Percentiles rank a stretch among this genome's conserved stretches.
Evolutionary conservation across 2,888 invertebrate species (phyloP).

Genomic region (Stegophylla sp.): DNA sequence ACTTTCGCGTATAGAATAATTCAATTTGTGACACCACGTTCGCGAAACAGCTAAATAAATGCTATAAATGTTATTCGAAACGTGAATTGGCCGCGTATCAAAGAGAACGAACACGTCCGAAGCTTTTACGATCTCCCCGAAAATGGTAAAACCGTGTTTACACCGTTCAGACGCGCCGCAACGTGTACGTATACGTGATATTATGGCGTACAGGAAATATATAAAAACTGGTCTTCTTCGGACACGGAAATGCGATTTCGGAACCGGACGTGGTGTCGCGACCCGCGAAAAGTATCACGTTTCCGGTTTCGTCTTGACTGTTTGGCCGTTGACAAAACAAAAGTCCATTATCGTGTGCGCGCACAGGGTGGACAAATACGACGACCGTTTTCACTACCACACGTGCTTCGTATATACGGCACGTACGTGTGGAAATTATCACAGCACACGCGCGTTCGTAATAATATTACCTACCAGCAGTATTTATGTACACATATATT

Average conservation of each 20-base stretch:
- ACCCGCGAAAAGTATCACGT: slow-evolving; percentile 42
- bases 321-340: slow-evolving; percentile 20
- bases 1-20: too few species aligned
- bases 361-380: neutral
- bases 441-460: neutral
- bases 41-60: too few species aligned
- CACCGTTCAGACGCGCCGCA: neutral
- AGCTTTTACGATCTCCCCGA: neutral
- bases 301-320: slow-evolving; percentile 8
- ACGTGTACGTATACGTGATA: too few species aligned
- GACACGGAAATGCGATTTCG: slow-evolving; percentile 16
- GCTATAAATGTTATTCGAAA: too few species aligned
- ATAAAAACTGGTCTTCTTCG: neutral
- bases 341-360: slow-evolving; percentile 1
- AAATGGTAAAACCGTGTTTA: neutral
- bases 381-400: neutral
- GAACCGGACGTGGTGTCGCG: slow-evolving; percentile 12
- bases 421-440: neutral
- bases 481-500: neutral
- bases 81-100: too few species aligned
- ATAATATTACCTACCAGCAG: too few species aligned
- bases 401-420: neutral
- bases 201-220: neutral
- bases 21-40: too few species aligned
- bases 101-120: neutral